Evolutionary conservation across 2,113 vertebrate genomes (phyloP).

Genomic region (Triplophysa tibetana): DNA sequence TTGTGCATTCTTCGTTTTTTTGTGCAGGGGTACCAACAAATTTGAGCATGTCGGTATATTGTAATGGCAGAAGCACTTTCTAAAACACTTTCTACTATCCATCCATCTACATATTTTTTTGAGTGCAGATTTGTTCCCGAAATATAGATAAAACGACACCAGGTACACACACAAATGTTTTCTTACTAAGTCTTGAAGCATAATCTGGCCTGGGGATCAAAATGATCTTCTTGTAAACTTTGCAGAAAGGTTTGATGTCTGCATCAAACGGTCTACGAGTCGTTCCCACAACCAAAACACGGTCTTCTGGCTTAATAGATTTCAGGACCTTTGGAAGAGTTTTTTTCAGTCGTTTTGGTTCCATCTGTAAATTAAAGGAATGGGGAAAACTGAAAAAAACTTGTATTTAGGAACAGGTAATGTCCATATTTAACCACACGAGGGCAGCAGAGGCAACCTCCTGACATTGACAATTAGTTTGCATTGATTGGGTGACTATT

Average conservation of each 20-base stretch:
- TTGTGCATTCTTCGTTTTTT: too few species aligned
- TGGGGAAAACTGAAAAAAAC: not conserved
- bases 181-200: constrained; percentile 79
- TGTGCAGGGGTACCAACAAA: too few species aligned
- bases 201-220: constrained; percentile 83
- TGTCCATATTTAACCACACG: constrained; percentile 37
- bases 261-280: constrained; percentile 76
- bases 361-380: constrained; percentile 60
- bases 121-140: too few species aligned
- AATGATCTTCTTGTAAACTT: constrained; percentile 80
- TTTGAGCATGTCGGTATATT: too few species aligned
- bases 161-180: not conserved
- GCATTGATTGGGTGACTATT: not conserved
- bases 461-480: not conserved
- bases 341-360: constrained; percentile 75
- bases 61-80: too few species aligned
- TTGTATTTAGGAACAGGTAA: not conserved
- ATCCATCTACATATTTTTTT: too few species aligned
- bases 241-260: constrained; percentile 73
- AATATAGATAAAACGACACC: too few species aligned
- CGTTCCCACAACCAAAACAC: constrained; percentile 82
- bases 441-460: constrained; percentile 46
- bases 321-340: constrained; percentile 76
- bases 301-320: constrained; percentile 74
- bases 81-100: too few species aligned